These are phyloP conservation scores for Embiotoca jacksoni DNA, from an alignment of 2,113 vertebrate species.

Conservation along the genomic window DNA sequence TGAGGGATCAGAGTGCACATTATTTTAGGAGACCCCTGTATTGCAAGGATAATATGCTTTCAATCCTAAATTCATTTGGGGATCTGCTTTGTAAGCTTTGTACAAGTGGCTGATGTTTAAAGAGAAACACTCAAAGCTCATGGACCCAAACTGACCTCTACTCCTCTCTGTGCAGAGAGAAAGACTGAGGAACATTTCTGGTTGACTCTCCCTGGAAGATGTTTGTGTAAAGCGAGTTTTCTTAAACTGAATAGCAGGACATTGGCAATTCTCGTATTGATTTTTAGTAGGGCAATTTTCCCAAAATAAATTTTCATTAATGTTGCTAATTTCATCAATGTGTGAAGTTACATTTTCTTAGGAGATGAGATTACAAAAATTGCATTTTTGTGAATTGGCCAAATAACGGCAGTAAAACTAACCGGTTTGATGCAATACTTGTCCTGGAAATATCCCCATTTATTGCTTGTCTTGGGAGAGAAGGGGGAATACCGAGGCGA, in stretches of 20 bases:
- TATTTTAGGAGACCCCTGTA: not conserved
- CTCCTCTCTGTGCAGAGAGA: not conserved
- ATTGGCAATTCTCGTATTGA: not conserved
- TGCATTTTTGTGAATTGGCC: not conserved
- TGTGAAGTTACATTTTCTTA: not conserved
- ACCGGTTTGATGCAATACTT: not conserved
- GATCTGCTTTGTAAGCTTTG: not conserved
- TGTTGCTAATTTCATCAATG: not conserved
- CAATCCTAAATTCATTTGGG: not conserved
- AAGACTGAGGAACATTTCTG: not conserved
- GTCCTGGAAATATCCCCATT: not conserved
- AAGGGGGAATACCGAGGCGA: not conserved
- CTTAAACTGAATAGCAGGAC: too few species aligned
- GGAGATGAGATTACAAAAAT: not conserved
- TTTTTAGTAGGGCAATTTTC: too few species aligned
- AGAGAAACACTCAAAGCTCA: not conserved
- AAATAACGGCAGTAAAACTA: not conserved
- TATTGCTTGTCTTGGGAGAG: not conserved
- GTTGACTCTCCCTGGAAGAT: not conserved
- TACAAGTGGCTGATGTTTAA: slow-evolving; percentile 1
- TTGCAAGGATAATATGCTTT: not conserved
- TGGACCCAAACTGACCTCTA: slow-evolving; percentile 28
- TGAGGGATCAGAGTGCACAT: not conserved
- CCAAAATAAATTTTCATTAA: too few species aligned
- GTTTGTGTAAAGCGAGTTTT: not conserved